These are phyloP conservation scores for Diglossa brunneiventris DNA, from an alignment of 2,113 vertebrate species.

Conservation along the genomic window DNA sequence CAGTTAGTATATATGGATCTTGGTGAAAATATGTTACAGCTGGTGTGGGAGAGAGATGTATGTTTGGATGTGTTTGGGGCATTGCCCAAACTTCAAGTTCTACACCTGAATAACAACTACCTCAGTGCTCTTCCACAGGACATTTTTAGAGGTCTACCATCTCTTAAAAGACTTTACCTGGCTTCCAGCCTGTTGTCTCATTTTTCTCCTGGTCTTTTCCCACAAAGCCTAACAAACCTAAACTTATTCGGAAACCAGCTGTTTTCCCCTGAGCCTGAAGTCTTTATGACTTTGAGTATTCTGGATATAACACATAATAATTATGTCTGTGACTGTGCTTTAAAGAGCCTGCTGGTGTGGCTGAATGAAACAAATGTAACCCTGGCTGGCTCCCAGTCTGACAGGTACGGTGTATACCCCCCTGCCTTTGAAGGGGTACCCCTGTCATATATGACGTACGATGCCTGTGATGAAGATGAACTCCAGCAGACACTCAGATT, in stretches of 20 bases:
- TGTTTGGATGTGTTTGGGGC: slow-evolving; percentile 83
- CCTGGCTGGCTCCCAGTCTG: slow-evolving; percentile 27
- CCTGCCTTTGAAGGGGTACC: slow-evolving; percentile 9
- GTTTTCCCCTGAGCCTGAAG: slow-evolving; percentile 75
- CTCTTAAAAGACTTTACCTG: slow-evolving; percentile 76
- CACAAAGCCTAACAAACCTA: slow-evolving; percentile 72
- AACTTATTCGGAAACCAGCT: slow-evolving; percentile 82
- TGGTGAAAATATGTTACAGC: slow-evolving; percentile 77
- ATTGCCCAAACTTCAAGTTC: slow-evolving; percentile 67
- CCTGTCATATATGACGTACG: slow-evolving; percentile 19
- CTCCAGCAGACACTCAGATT: slow-evolving; percentile 66
- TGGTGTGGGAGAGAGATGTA: slow-evolving; percentile 72
- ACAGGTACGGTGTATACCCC: slow-evolving; percentile 78
- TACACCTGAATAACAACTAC: slow-evolving; percentile 79
- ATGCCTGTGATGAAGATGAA: slow-evolving; percentile 70
- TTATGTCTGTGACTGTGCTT: slow-evolving; percentile 82
- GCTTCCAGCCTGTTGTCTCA: slow-evolving; percentile 78
- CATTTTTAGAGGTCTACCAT: slow-evolving; percentile 77
- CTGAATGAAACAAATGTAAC: slow-evolving; percentile 77
- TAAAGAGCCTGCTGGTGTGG: slow-evolving; percentile 77
- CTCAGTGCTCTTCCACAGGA: slow-evolving; percentile 77
- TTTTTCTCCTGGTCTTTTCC: slow-evolving; percentile 73
- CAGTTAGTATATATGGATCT: slow-evolving; percentile 80
- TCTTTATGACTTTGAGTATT: slow-evolving; percentile 69
- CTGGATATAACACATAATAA: slow-evolving; percentile 78